Evolutionary conservation across 1,140 invertebrate genomes (phyloP).

Genomic region (Tetranychus urticae): DNA sequence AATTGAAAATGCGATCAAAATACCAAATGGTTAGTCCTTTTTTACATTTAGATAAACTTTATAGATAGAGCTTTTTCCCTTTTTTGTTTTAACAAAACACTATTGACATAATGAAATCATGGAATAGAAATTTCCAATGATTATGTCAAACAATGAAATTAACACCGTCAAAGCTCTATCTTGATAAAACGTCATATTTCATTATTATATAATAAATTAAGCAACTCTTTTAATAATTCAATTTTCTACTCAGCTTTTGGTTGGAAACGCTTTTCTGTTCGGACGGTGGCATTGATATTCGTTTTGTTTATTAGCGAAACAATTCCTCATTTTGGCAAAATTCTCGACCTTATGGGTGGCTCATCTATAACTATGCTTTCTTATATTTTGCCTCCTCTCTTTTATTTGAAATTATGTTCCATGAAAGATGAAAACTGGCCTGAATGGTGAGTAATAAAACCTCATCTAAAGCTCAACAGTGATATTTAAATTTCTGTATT

Average conservation of each 20-base stretch:
- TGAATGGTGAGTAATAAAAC: conserved; percentile 10
- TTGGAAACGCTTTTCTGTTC: conserved; percentile 40
- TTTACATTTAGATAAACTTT: too few species aligned
- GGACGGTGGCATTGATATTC: conserved; percentile 39
- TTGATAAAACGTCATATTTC: too few species aligned
- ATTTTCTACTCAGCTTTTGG: conserved; percentile 40
- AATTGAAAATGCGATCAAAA: conserved; percentile 35
- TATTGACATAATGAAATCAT: background rate
- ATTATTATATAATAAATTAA: too few species aligned
- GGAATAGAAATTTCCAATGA: too few species aligned
- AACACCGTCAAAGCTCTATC: too few species aligned
- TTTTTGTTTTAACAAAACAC: background rate
- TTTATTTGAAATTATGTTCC: conserved; percentile 37
- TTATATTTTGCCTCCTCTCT: conserved; percentile 60
- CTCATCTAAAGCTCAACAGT: background rate
- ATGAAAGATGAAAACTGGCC: conserved; percentile 12
- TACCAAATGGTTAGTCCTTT: conserved; percentile 33
- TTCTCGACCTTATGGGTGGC: conserved; percentile 66
- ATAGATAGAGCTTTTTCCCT: conserved; percentile 5
- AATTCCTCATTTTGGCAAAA: conserved; percentile 61
- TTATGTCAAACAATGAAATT: too few species aligned
- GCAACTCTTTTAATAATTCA: background rate
- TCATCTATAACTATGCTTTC: conserved; percentile 56
- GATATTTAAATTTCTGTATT: background rate
- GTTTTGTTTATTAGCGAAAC: conserved; percentile 52